These are phyloP conservation scores for Thamnaconus septentrionalis DNA, from an alignment of 2,113 vertebrate species.

Conservation along the genomic window DNA sequence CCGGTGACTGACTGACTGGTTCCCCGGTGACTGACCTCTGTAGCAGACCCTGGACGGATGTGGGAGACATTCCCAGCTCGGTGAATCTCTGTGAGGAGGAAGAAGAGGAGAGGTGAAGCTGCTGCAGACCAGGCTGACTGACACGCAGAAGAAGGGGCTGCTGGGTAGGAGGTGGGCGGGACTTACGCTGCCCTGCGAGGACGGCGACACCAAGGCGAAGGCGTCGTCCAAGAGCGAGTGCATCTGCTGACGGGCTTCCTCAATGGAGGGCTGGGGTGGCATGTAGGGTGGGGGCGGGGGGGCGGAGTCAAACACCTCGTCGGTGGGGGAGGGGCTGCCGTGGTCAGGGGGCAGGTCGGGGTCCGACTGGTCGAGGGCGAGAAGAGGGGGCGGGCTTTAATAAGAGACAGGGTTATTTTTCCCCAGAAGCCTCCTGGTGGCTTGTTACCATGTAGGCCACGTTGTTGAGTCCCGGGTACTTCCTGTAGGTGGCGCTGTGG, in stretches of 20 bases:
- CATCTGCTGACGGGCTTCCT: constrained; percentile 98
- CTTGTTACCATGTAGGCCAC: constrained; percentile 88
- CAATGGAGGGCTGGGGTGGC: constrained; percentile 92
- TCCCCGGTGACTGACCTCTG: constrained; percentile 79
- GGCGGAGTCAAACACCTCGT: constrained; percentile 79
- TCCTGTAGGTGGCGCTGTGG: constrained; percentile 91
- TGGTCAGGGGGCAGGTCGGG: constrained; percentile 87
- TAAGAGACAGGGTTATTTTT: neutral
- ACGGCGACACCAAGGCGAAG: constrained; percentile 93
- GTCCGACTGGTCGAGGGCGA: constrained; percentile 80
- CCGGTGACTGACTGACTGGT: no score
- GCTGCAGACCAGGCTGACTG: constrained; percentile 3
- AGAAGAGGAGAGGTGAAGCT: neutral
- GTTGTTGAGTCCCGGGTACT: constrained; percentile 94
- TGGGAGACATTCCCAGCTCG: constrained; percentile 88
- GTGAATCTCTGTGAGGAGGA: constrained; percentile 81
- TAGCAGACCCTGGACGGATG: constrained; percentile 81
- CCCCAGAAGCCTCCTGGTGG: constrained; percentile 4
- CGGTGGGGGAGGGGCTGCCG: constrained; percentile 81
- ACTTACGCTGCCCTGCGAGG: constrained; percentile 78
- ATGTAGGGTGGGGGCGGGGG: constrained; percentile 82
- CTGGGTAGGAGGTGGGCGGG: constrained; percentile 74
- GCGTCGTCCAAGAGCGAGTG: constrained; percentile 95
- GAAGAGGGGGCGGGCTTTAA: neutral
- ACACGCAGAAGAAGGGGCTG: constrained; percentile 77